phyloP scores from a whole-genome alignment of 2,888 invertebrate genomes.

The Desoria tigrina region DNA sequence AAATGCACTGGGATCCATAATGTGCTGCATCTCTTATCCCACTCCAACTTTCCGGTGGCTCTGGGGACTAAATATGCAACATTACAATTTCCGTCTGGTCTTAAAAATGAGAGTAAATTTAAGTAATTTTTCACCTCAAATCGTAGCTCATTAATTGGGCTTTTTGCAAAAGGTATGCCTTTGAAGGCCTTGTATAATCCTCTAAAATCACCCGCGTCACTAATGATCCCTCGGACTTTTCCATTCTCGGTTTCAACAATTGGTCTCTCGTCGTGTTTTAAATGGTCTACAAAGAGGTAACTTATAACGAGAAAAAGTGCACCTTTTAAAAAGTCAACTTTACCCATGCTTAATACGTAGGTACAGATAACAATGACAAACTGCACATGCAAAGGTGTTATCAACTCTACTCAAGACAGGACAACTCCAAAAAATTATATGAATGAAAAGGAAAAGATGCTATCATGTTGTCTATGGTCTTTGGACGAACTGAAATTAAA shows the following conservation, averaged over 20 bases:
- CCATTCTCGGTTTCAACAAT: slow-evolving; percentile 27
- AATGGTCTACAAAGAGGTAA: slow-evolving; percentile 22
- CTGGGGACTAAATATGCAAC: slow-evolving; percentile 21
- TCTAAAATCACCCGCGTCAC: slow-evolving; percentile 23
- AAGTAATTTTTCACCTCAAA: slow-evolving; percentile 27
- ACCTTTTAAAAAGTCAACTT: slow-evolving; percentile 30
- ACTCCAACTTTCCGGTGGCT: slow-evolving; percentile 31
- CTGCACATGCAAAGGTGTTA: not conserved
- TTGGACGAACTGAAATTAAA: too few species aligned
- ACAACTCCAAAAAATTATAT: too few species aligned
- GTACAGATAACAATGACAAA: not conserved
- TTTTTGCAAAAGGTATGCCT: slow-evolving; percentile 28
- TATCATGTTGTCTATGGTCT: too few species aligned
- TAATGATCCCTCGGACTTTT: slow-evolving; percentile 22
- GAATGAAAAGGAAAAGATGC: too few species aligned
- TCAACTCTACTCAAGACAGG: not conserved
- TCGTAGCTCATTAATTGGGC: slow-evolving; percentile 29
- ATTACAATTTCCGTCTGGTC: not conserved
- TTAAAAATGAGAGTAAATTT: not conserved
- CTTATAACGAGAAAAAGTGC: slow-evolving; percentile 22
- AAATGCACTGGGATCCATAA: slow-evolving; percentile 37
- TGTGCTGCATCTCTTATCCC: slow-evolving; percentile 31
- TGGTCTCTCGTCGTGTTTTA: slow-evolving; percentile 33
- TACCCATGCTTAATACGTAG: slow-evolving; percentile 6
- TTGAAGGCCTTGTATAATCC: slow-evolving; percentile 27